These are phyloP conservation scores for Pongo abelii DNA, from an alignment of 2,113 vertebrate species.

Conservation along the genomic window DNA sequence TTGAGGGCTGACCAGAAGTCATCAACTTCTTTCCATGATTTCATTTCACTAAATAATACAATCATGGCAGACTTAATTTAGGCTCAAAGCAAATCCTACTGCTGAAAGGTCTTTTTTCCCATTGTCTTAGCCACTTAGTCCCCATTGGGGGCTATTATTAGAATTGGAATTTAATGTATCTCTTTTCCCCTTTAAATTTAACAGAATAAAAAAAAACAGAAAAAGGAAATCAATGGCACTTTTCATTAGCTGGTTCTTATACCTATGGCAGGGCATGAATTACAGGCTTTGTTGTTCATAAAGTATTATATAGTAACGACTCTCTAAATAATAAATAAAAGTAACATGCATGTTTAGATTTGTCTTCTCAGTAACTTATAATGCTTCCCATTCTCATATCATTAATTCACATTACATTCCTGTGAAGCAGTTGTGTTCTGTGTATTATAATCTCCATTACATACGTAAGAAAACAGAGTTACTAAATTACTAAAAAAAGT, in stretches of 20 bases:
- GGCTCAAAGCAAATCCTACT: constrained; percentile 10
- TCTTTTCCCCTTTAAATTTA: constrained; percentile 55
- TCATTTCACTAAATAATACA: constrained; percentile 25
- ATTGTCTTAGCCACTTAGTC: constrained; percentile 1
- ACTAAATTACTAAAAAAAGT: background rate
- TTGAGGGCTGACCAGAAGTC: background rate
- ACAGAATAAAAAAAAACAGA: constrained; percentile 52
- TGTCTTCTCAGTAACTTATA: background rate
- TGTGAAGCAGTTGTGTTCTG: background rate
- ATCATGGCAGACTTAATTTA: background rate
- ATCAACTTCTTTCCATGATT: background rate
- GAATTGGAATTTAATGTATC: constrained; percentile 65
- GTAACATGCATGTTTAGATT: background rate
- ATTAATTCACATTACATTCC: background rate
- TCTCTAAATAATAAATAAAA: constrained; percentile 35
- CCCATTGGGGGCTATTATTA: constrained; percentile 56
- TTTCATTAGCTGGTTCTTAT: constrained; percentile 57
- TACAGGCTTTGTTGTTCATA: background rate
- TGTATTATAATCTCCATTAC: background rate
- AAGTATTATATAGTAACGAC: background rate
- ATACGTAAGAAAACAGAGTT: background rate
- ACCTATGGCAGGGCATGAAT: background rate
- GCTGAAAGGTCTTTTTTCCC: background rate
- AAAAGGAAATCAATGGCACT: constrained; percentile 65
- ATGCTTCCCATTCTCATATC: background rate